Conservation (phyloP, 2,797 vertebrate species). For the Acanthurus tractus region DNA sequence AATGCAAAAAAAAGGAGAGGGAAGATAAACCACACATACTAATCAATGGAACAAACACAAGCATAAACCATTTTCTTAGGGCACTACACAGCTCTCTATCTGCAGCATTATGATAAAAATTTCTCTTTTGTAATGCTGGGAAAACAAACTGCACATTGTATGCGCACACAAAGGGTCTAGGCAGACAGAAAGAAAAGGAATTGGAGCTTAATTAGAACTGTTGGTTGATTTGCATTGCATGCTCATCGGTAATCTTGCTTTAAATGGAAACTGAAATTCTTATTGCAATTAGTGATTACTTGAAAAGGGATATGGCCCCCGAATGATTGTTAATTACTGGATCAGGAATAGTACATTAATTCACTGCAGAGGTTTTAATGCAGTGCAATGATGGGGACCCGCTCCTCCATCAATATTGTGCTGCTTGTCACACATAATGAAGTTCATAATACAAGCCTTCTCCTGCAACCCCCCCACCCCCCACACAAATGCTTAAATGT, state of each 20-base stretch:
- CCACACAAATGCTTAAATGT: constrained; percentile 56
- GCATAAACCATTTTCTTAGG: constrained; percentile 60
- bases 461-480: constrained; percentile 23
- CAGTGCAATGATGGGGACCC: constrained; percentile 70
- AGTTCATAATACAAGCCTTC: constrained; percentile 73
- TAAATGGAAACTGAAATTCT: constrained; percentile 84
- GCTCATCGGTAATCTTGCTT: constrained; percentile 81
- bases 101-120: constrained; percentile 78
- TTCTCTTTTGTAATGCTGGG: constrained; percentile 69
- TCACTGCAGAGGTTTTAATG: constrained; percentile 78
- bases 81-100: constrained; percentile 66
- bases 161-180: constrained; percentile 69
- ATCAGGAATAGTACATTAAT: constrained; percentile 83
- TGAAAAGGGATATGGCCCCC: constrained; percentile 82
- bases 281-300: constrained; percentile 85
- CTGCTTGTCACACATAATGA: constrained; percentile 81
- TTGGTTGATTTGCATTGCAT: constrained; percentile 81
- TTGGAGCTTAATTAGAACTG: constrained; percentile 80
- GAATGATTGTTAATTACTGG: constrained; percentile 84
- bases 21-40: constrained; percentile 56
- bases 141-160: constrained; percentile 80
- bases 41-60: constrained; percentile 62
- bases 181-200: constrained; percentile 66
- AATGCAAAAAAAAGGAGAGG: constrained; percentile 25
- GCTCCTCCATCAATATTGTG: constrained; percentile 78